These are phyloP conservation scores for Phyllotreta cruciferae DNA, from an alignment of 2,888 invertebrate species.

Conservation along the genomic window DNA sequence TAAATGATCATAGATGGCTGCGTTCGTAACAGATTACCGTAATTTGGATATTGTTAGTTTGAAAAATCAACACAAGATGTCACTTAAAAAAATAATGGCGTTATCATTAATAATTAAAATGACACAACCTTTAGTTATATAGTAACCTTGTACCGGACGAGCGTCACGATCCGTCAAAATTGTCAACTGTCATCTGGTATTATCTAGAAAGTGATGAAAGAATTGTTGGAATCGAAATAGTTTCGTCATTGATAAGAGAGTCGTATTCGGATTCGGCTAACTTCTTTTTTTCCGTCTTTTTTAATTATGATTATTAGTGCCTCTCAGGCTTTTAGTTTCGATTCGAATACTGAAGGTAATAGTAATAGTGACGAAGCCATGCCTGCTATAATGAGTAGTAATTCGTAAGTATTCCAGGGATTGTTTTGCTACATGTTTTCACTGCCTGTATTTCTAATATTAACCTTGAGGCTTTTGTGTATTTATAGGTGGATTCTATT, in stretches of 20 bases:
- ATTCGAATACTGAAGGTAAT: conserved; percentile 54
- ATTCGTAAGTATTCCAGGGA: conserved; percentile 53
- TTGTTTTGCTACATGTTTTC: conserved; percentile 8
- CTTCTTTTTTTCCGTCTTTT: conserved; percentile 36
- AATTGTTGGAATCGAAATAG: conserved; percentile 25
- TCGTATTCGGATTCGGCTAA: conserved; percentile 22
- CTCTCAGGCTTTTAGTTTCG: conserved; percentile 57
- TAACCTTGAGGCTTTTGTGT: conserved; percentile 22
- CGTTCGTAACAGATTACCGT: too few relatives aligned
- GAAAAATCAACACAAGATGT: too few relatives aligned
- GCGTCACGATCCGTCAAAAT: neutral
- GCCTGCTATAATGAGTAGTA: conserved; percentile 59
- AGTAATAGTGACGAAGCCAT: conserved; percentile 57
- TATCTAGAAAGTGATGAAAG: conserved; percentile 30
- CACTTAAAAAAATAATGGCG: too few relatives aligned
- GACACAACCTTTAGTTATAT: too few relatives aligned
- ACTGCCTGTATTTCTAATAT: conserved; percentile 22
- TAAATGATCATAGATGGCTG: too few relatives aligned
- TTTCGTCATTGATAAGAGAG: conserved; percentile 34
- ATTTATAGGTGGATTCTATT: neutral
- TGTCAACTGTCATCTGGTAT: conserved; percentile 15
- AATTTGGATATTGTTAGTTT: too few relatives aligned
- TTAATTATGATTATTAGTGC: conserved; percentile 62
- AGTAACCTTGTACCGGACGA: neutral
- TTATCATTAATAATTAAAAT: too few relatives aligned